Percentiles rank a stretch among this genome's conserved stretches.
phyloP scores from a whole-genome alignment of 2,113 vertebrate species.

The Misgurnus mizolepis region DNA sequence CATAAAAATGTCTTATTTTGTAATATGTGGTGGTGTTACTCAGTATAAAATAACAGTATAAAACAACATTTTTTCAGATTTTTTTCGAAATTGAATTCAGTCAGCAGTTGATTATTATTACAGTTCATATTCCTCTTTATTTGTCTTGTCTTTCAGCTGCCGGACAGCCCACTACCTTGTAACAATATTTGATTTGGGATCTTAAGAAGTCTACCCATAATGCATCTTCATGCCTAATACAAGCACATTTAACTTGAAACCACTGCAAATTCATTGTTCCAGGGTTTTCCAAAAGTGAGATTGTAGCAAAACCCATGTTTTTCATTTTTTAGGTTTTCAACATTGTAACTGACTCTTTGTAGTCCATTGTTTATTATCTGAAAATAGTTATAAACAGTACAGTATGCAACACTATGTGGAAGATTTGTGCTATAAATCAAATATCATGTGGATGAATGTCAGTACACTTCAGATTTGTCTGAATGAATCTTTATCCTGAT shows the following conservation, averaged over 20 bases:
- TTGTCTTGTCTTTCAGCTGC: conserved; percentile 76
- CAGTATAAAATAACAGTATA: background rate
- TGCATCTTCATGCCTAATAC: background rate
- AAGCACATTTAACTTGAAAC: conserved; percentile 14
- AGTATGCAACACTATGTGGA: background rate
- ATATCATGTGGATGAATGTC: background rate
- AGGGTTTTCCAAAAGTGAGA: background rate
- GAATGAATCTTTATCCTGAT: background rate
- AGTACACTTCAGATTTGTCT: background rate
- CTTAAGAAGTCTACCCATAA: conserved; percentile 1
- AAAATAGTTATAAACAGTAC: background rate
- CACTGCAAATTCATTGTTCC: conserved; percentile 15
- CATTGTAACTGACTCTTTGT: conserved; percentile 5
- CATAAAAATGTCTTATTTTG: background rate
- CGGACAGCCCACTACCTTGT: conserved; percentile 96
- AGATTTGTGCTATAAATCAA: background rate
- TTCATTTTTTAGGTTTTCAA: conserved; percentile 20
- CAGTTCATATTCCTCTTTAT: background rate
- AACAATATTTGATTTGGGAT: conserved; percentile 65
- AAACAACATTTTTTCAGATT: too few relatives aligned
- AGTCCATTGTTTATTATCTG: background rate
- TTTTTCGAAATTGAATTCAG: background rate
- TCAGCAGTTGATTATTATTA: background rate
- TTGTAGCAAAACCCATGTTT: conserved; percentile 25
- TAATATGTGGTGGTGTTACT: too few relatives aligned